Conservation (phyloP, 2,888 invertebrate species). For the Pterostichus niger region DNA sequence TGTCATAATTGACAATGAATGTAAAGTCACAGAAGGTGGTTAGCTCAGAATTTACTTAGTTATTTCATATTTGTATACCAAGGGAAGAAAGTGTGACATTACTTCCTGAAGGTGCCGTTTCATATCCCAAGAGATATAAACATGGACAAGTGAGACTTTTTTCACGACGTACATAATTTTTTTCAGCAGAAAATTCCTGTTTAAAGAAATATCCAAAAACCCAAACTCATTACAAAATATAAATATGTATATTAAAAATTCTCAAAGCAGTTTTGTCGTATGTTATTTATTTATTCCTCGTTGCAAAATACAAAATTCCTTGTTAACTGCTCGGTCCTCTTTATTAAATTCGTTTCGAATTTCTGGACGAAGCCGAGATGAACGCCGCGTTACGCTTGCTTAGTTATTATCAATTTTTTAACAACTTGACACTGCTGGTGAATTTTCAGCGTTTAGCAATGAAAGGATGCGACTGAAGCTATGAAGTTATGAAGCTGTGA, state of each 20-base stretch:
- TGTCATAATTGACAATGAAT: too few species aligned
- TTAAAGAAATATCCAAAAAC: too few species aligned
- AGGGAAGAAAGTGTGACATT: too few species aligned
- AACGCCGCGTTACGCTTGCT: not conserved
- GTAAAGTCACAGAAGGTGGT: too few species aligned
- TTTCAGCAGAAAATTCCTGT: too few species aligned
- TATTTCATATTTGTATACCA: too few species aligned
- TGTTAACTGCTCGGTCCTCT: not conserved
- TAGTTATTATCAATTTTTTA: constrained; percentile 23
- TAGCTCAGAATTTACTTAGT: too few species aligned
- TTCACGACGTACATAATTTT: too few species aligned
- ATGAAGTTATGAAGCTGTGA: too few species aligned
- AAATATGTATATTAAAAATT: constrained; percentile 18
- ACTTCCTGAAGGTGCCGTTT: too few species aligned
- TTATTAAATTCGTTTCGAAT: not conserved
- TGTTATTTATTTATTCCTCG: not conserved
- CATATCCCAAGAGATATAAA: too few species aligned
- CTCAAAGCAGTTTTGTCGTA: not conserved
- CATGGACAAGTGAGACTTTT: too few species aligned
- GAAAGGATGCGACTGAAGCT: not conserved
- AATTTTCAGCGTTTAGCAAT: not conserved
- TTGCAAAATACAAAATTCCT: constrained; percentile 5
- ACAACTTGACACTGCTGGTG: constrained; percentile 1
- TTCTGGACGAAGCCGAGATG: not conserved
- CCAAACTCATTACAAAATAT: not conserved